Evolutionary conservation across 2,888 invertebrate genomes (phyloP).

Genomic region (Rhodophaea formosa): DNA sequence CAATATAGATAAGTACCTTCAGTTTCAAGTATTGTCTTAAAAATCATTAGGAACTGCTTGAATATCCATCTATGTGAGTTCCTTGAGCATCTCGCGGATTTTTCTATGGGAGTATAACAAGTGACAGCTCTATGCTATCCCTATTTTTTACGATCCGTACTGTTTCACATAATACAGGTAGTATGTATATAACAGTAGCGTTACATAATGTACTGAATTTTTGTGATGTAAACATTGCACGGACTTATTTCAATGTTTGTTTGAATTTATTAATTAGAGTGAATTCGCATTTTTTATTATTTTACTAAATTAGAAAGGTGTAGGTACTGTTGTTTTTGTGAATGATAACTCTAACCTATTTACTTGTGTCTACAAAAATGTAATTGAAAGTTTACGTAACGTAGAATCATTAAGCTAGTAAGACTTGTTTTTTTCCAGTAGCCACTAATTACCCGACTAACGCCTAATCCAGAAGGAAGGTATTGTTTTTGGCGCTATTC

Average conservation of each 20-base stretch:
- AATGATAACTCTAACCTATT: background rate
- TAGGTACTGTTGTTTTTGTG: background rate
- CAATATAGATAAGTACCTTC: too few species aligned
- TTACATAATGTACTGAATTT: background rate
- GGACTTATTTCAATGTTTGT: background rate
- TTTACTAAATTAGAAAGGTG: background rate
- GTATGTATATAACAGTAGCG: background rate
- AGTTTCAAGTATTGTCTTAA: too few species aligned
- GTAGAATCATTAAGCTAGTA: background rate
- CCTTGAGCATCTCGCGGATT: too few species aligned
- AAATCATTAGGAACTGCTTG: too few species aligned
- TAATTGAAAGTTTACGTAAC: background rate
- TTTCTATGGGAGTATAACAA: background rate
- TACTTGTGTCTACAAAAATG: background rate
- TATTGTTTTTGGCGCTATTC: too few species aligned
- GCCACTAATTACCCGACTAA: too few species aligned
- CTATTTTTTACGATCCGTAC: slow-evolving; percentile 10
- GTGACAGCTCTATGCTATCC: background rate
- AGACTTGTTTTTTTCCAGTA: too few species aligned
- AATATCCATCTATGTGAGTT: too few species aligned
- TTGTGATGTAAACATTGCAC: slow-evolving; percentile 5
- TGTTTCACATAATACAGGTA: slow-evolving; percentile 15
- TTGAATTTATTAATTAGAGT: slow-evolving; percentile 7
- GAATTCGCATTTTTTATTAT: background rate
- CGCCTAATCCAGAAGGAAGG: too few species aligned